Base-by-base conservation (phyloP, 2,797 vertebrate genomes). In the Leucoraja ocellata region DNA sequence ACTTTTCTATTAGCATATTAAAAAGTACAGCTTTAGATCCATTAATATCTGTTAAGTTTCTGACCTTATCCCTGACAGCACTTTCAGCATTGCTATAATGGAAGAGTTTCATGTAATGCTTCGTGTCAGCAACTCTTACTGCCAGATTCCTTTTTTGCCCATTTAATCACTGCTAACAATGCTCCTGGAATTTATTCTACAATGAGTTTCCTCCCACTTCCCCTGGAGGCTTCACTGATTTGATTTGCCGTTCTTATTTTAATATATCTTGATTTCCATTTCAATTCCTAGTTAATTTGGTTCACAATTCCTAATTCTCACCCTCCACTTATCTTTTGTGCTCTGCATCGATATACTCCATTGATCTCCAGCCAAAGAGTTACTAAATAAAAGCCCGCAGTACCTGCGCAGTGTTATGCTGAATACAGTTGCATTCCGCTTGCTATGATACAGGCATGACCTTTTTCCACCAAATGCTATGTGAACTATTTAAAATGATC, bases 51-150 rank as follows among this genome's bases (percentile, higher is more conserved):
- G 16, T 68, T 65, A 68, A 10, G 63, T 36, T 68, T 88, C 14
- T 68, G 84, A 88, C n/a, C n/a, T 88, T 88, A 36, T 88, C n/a
- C 68, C n/a, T 88, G 63, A 68, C 84, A 65, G 63, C 63, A 21
- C 63, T 68, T n/a, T 68, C 9, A 88, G 5, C 68, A n/a, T 18
- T 68, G 63, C 9, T 32, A 65, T 88, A 63, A 61, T 32, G 14
- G 28, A 88, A 32, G 61, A 88, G 63, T 65, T 88, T 88, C 84
- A 61, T n/a, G 23, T 63, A 86, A 63, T 86, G 61, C 25, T 86
- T 32, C 10, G 84, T 88, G n/a, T 36, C 61, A 23, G 84, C n/a
- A 88, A 2, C 63, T 88, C 84, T 68, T 16, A 88, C 8, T 88
- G 5, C 16, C 84, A 68, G 63, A 36, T 88, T 68, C 84, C n/a